These are phyloP conservation scores for Lamprologus lemairii DNA, from an alignment of 2,113 vertebrate species.

Conservation along the genomic window DNA sequence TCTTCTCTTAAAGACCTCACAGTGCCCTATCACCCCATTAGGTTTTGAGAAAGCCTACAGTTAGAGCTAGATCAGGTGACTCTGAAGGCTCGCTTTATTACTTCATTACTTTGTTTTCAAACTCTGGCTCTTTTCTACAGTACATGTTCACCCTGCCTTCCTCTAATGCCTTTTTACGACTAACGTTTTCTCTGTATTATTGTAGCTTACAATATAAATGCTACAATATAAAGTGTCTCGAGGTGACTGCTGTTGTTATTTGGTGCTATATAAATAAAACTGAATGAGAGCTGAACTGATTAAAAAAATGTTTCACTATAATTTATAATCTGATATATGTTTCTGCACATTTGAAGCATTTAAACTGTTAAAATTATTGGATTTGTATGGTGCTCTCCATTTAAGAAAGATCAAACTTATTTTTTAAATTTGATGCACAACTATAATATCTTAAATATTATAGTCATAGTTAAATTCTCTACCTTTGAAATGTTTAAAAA, in stretches of 20 bases:
- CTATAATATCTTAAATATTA: not conserved
- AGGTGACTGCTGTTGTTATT: not conserved
- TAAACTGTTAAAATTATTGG: not conserved
- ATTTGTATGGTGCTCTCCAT: not conserved
- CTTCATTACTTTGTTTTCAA: not conserved
- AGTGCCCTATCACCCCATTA: not conserved
- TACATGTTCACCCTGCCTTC: not conserved
- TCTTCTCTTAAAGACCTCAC: not conserved
- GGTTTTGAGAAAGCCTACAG: not conserved
- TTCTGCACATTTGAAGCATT: not conserved
- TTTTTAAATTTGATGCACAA: not conserved
- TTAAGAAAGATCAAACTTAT: not conserved
- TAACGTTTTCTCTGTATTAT: not conserved
- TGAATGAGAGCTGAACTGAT: not conserved
- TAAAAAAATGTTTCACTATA: not conserved
- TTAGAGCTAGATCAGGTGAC: not conserved
- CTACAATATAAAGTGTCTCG: not conserved
- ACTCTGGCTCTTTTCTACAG: not conserved
- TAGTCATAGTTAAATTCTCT: not conserved
- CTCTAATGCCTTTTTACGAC: not conserved
- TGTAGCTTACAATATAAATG: not conserved
- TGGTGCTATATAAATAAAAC: not conserved
- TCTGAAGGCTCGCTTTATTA: not conserved
- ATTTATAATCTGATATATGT: not conserved
- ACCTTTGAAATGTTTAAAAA: not conserved